Evolutionary conservation across 2,113 vertebrate genomes (phyloP), one percentile per base, ranked within the genome.

Genomic region (Neodontobutis hainanensis): DNA sequence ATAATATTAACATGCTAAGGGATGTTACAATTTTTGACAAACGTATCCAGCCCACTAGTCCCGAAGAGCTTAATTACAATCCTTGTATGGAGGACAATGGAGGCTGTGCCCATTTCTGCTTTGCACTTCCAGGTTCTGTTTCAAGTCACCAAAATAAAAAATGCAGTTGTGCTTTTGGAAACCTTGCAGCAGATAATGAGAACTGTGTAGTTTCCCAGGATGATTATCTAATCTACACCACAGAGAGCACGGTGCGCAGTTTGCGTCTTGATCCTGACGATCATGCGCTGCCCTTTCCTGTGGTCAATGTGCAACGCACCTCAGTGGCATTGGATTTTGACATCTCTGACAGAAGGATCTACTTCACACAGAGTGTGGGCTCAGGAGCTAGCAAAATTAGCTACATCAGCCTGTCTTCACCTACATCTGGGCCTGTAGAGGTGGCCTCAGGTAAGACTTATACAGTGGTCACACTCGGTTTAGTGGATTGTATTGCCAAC

Each of bases 251-350:
- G 0, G 89, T 99, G 76, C 94, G 94, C 75, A 98, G 97, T 73
- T 84, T 97, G 46, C 91, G 93, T 5, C 86, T 99, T 2, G 93
- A 99, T 73, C 94, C 94, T 0, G 93, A 94, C 34, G 94, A 98
- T 75, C 96, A 99, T 42, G 94, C 88, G 3, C 82, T 93, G 70
- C 97, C 97, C 9, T 97, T 99, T 63, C 92, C 93, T 38, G 75
- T 90, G 55, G 77, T 97, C 67, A 94, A 84, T 35, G 92, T 99
- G 35, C 89, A 89, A 32, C 94, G 92, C 70, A 94, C 93, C 34
- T 93, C 93, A 2, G 92, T 97, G 45, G 95, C 96, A 8, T 85
- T 99, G 78, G 96, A 96, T 87, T 99, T 94, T 75, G 96, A 99
- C 79, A 90, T 88, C n/a, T 63, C 87, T 44, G 94, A 94, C 85